Evolutionary conservation across 2,888 invertebrate genomes (phyloP).

Genomic region (Sicus ferrugineus): DNA sequence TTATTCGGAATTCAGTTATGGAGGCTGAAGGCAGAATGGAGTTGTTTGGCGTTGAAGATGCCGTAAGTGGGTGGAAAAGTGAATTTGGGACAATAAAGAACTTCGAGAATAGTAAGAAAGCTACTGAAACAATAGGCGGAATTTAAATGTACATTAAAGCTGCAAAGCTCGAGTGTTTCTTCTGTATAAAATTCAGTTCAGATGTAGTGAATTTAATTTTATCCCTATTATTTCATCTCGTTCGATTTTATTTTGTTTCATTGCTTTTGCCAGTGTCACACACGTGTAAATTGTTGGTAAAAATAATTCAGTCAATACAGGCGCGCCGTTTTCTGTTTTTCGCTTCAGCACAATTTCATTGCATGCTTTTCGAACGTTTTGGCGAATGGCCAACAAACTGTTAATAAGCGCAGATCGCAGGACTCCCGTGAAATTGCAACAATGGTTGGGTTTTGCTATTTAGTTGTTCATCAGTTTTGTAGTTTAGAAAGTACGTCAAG

Average conservation of each 20-base stretch:
- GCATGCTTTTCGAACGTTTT: slow-evolving; percentile 19
- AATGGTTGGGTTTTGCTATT: slow-evolving; percentile 11
- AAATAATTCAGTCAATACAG: too few species aligned
- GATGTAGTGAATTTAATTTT: too few species aligned
- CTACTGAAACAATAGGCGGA: not conserved
- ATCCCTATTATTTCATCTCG: too few species aligned
- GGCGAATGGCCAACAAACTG: slow-evolving; percentile 21
- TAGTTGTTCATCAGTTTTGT: too few species aligned
- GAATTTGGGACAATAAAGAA: not conserved
- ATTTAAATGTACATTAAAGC: not conserved
- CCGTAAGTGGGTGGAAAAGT: not conserved
- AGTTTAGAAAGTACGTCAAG: too few species aligned
- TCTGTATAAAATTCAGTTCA: too few species aligned
- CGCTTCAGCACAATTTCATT: slow-evolving; percentile 4
- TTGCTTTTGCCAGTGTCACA: too few species aligned
- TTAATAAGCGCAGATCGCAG: slow-evolving; percentile 5
- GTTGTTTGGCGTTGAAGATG: too few species aligned
- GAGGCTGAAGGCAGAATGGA: not conserved
- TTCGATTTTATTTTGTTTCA: too few species aligned
- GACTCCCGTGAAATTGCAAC: slow-evolving; percentile 16
- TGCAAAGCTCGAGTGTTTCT: not conserved
- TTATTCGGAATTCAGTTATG: too few species aligned
- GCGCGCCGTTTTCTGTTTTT: not conserved
- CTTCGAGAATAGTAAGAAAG: not conserved
- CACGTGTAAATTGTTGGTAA: too few species aligned